Evolutionary conservation across 1,140 invertebrate genomes (phyloP).

Genomic region (Zaprionus capensis): DNA sequence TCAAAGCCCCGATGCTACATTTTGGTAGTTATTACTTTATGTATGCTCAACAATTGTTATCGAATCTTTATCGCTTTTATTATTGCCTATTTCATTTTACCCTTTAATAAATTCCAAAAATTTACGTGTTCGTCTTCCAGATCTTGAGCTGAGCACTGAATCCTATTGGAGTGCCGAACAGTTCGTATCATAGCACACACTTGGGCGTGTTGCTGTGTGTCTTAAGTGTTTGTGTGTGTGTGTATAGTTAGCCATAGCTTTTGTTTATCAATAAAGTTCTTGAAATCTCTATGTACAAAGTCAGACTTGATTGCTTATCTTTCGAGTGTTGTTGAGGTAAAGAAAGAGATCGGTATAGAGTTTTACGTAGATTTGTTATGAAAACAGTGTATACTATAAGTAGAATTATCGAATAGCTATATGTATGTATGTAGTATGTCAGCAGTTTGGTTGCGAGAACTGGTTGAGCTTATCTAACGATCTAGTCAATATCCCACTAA

Average conservation of each 20-base stretch:
- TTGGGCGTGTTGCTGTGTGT: not conserved
- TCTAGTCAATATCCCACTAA: conserved; percentile 18
- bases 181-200: conserved; percentile 7
- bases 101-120: conserved; percentile 67
- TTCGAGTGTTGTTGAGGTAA: conserved; percentile 73
- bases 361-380: conserved; percentile 47
- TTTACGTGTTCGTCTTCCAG: conserved; percentile 39
- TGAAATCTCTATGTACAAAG: conserved; percentile 81
- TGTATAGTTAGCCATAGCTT: conserved; percentile 32
- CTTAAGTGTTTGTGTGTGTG: not conserved
- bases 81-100: conserved; percentile 60
- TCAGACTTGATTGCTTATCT: conserved; percentile 80
- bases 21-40: conserved; percentile 34
- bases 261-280: conserved; percentile 57
- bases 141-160: conserved; percentile 12
- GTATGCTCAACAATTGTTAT: conserved; percentile 39
- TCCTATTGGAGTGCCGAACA: not conserved
- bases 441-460: conserved; percentile 13
- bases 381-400: conserved; percentile 33
- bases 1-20: conserved; percentile 60
- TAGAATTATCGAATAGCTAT: conserved; percentile 2
- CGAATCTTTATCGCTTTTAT: conserved; percentile 28
- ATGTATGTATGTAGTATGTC: conserved; percentile 20
- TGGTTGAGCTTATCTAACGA: conserved; percentile 35
- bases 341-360: conserved; percentile 67